phyloP scores from a whole-genome alignment of 2,888 invertebrate species.

The Cantharis rufa region DNA sequence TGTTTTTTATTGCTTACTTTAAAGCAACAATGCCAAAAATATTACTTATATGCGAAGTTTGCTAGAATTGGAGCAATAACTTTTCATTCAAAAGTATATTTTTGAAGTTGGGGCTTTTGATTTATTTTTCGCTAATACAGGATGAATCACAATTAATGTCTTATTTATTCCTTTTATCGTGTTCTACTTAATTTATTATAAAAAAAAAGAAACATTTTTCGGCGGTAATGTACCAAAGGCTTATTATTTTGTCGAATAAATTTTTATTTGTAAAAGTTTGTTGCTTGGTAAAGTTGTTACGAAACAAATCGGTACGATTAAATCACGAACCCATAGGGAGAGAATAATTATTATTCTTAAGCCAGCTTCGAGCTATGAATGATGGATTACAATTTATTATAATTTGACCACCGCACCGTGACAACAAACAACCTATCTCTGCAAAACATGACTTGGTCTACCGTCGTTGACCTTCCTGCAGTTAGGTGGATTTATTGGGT shows the following conservation, averaged over 20 bases:
- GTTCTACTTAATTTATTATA: not conserved
- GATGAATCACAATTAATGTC: not conserved
- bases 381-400: not conserved
- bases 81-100: not conserved
- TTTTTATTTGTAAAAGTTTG: not conserved
- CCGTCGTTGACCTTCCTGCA: not conserved
- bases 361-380: not conserved
- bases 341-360: not conserved
- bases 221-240: not conserved
- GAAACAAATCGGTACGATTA: not conserved
- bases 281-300: not conserved
- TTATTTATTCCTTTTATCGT: not conserved
- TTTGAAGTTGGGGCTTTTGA: not conserved
- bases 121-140: not conserved
- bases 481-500: not conserved
- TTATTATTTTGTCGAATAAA: not conserved
- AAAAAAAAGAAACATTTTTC: not conserved
- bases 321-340: not conserved
- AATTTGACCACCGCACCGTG: not conserved
- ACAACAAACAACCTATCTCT: not conserved
- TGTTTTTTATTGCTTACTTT: not conserved
- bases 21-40: not conserved
- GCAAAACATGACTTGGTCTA: not conserved
- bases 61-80: not conserved
- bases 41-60: not conserved